phyloP scores from a whole-genome alignment of 2,888 invertebrate species.

The Tetranychus truncatus region DNA sequence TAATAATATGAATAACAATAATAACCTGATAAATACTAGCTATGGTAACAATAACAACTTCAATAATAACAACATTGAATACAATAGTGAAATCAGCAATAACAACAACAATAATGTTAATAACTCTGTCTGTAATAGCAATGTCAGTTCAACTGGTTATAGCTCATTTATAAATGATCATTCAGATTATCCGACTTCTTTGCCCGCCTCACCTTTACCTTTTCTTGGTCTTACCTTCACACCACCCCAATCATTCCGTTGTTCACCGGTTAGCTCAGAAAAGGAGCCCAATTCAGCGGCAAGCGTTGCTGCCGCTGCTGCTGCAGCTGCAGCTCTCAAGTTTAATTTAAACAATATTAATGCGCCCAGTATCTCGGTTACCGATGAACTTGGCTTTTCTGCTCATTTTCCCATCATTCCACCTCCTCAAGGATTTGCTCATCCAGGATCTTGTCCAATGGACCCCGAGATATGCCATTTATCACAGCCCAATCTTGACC shows the following conservation, averaged over 20 bases:
- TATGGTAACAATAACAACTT: neutral
- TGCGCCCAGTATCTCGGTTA: slow-evolving; percentile 18
- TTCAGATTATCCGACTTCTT: neutral
- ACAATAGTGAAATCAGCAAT: neutral
- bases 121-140: neutral
- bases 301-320: slow-evolving; percentile 8
- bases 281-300: slow-evolving; percentile 9
- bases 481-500: slow-evolving; percentile 5
- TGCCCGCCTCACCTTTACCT: slow-evolving; percentile 12
- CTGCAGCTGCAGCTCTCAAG: too few species aligned
- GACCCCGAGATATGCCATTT: neutral
- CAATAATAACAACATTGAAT: neutral
- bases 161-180: neutral
- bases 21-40: neutral
- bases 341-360: neutral
- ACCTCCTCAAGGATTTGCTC: slow-evolving; percentile 18
- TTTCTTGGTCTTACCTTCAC: slow-evolving; percentile 15
- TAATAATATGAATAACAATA: neutral
- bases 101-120: neutral
- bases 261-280: slow-evolving; percentile 18
- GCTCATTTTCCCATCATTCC: slow-evolving; percentile 19
- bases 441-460: neutral
- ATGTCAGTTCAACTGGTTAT: neutral
- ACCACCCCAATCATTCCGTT: slow-evolving; percentile 20
- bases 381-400: slow-evolving; percentile 19